Conservation (phyloP, 30 jellyfish, hydroid and myxozoan genomes). For the Phacellophora camtschatica region DNA sequence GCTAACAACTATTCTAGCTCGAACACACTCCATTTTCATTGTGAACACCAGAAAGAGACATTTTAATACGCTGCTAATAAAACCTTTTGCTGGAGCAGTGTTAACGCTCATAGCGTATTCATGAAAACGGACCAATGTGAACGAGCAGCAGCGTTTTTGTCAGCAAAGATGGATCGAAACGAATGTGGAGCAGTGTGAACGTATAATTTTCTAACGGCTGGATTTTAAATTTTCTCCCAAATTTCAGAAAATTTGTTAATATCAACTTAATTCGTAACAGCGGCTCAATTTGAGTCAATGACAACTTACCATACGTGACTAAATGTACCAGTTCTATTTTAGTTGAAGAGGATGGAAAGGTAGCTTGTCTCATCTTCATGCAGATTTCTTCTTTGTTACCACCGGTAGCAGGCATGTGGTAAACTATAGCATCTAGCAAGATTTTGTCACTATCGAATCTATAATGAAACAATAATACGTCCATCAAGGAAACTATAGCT, state of each 20-base stretch:
- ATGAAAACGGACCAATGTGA: no score
- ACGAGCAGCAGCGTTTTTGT: no score
- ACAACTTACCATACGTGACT: conserved; percentile 4
- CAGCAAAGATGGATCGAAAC: no score
- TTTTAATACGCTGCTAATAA: no score
- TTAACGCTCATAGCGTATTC: no score
- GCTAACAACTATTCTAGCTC: not conserved
- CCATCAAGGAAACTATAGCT: not conserved
- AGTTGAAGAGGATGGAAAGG: not conserved
- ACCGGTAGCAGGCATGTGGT: not conserved
- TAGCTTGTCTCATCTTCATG: not conserved
- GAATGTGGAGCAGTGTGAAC: no score
- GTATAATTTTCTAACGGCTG: no score
- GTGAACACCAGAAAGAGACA: no score
- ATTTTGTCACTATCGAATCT: not conserved
- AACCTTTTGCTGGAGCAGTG: no score
- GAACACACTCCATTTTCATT: not conserved
- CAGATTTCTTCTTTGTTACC: not conserved
- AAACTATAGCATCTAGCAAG: conserved; percentile 10
- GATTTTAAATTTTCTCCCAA: no score
- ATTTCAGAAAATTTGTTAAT: no score
- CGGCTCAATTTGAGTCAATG: not conserved
- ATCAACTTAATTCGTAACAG: not conserved
- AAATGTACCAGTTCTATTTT: not conserved
- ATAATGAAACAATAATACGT: not conserved